Conservation (phyloP, 2,888 invertebrate genomes). For the Acanthococcus lagerstroemiae region DNA sequence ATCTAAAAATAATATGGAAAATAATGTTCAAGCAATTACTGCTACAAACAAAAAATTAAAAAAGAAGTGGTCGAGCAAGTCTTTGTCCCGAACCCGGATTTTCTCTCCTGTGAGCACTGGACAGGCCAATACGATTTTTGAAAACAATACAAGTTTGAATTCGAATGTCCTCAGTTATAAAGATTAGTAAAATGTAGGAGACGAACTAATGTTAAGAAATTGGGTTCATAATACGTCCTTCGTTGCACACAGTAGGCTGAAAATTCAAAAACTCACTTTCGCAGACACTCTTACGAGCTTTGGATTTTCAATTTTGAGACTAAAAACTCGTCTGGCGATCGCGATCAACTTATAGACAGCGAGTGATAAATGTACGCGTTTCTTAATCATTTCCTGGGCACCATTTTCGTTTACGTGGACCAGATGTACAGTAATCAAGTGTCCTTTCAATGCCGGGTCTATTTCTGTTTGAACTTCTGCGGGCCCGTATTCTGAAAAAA, state of each 20-base stretch:
- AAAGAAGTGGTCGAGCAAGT: too few relatives aligned
- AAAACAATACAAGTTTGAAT: too few relatives aligned
- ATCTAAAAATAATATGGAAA: too few relatives aligned
- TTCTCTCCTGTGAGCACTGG: too few relatives aligned
- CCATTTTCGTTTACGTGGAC: slow-evolving; percentile 15
- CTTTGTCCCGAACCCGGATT: too few relatives aligned
- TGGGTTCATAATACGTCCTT: background rate
- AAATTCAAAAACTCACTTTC: background rate
- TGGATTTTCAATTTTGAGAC: background rate
- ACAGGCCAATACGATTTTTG: too few relatives aligned
- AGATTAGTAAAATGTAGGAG: too few relatives aligned
- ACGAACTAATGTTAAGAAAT: too few relatives aligned
- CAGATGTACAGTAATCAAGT: slow-evolving; percentile 21
- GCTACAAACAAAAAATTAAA: too few relatives aligned
- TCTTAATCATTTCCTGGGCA: slow-evolving; percentile 19
- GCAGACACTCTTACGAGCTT: slow-evolving; percentile 17
- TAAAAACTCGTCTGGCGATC: slow-evolving; percentile 25
- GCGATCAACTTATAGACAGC: slow-evolving; percentile 24
- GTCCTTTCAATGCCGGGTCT: slow-evolving; percentile 23
- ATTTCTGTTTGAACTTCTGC: slow-evolving; percentile 27
- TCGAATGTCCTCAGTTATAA: too few relatives aligned
- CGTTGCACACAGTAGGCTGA: background rate
- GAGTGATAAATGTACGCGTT: slow-evolving; percentile 21
- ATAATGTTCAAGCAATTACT: too few relatives aligned
- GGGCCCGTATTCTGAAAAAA: slow-evolving; percentile 25